Evolutionary conservation across 37 sponge, comb jelly and placozoan genomes (phyloP).

Genomic region (Petrosia ficiformis): DNA sequence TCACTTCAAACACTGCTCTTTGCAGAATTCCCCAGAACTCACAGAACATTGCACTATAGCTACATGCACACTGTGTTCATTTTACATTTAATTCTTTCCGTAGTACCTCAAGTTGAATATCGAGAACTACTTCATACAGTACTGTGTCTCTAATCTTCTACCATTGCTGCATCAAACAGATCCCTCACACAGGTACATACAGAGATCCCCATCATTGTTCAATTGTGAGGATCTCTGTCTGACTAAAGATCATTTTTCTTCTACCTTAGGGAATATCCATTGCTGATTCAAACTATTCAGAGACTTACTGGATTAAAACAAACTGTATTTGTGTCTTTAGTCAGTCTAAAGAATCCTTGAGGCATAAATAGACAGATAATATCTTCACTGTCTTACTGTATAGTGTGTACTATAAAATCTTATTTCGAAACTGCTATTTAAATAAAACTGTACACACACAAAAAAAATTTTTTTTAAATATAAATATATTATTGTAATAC

Average conservation of each 20-base stretch:
- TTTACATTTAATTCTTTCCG: no score
- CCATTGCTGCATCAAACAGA: background rate
- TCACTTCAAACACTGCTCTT: no score
- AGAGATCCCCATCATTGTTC: background rate
- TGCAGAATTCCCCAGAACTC: no score
- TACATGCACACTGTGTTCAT: no score
- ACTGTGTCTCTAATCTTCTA: background rate
- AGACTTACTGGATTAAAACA: background rate
- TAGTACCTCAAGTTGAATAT: background rate
- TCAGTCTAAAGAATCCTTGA: background rate
- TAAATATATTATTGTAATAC: background rate
- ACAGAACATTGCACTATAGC: no score
- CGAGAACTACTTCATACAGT: background rate
- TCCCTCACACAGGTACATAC: background rate
- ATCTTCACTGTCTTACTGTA: no score
- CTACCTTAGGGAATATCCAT: background rate
- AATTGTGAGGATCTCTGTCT: no score
- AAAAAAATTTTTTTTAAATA: background rate
- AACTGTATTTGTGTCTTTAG: background rate
- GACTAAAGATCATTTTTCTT: no score
- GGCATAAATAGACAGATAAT: no score
- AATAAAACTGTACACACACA: no score
- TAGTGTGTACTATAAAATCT: no score
- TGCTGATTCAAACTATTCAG: background rate
- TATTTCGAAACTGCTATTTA: no score